Base-by-base conservation (phyloP, 2,888 invertebrate species). In the Lacanobia oleracea region DNA sequence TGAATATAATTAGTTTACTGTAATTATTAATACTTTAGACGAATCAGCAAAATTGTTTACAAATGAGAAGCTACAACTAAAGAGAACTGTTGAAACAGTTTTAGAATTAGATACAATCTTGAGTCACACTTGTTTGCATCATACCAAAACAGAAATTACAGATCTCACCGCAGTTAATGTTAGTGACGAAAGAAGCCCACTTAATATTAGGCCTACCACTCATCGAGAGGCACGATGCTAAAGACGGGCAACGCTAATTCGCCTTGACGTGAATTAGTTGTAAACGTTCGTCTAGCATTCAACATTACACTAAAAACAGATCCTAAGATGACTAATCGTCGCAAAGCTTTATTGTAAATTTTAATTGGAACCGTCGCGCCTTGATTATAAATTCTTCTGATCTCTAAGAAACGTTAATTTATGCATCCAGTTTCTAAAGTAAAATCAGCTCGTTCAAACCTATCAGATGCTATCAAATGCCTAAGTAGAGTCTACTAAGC, bases 111-210 rank as follows among this genome's bases (percentile, higher is more conserved):
- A 68, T 53, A 53, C 64, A 57, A 62, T 75, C 64, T 78, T 80
- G 75, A 75, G 70, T 75, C 65, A 75, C 80, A 75, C 65, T 75
- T 66, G 71, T 71, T 81, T 81, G 62, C 77, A 81, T 81, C 71
- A 76, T 50, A 65, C 67, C 43, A 57, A 67, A 75, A 72, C 77
- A 81, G 50, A 76, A 79, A 76, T 76, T 67, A 79, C 72, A 61
- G 67, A 81, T 72, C 67, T 63, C 65, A 63, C 62, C 77, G 61
- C 77, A 67, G 65, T 68, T 68, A 68, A 81, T 79, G 65, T 43
- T 27, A 16, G 67, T 77, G 77, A 60, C 48, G 81, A 80, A 79
- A 79, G 70, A 67, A 60, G 16, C 45, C 54, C 66, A 75, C 76
- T 75, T 67, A 63, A 69, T 80, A 65, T 75, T 67, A 66, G 60